A percentile compares a stretch with the other conserved stretches of the same genome.
These are phyloP conservation scores for Oscheius onirici DNA, from an alignment of 2,888 invertebrate species.

Conservation along the genomic window DNA sequence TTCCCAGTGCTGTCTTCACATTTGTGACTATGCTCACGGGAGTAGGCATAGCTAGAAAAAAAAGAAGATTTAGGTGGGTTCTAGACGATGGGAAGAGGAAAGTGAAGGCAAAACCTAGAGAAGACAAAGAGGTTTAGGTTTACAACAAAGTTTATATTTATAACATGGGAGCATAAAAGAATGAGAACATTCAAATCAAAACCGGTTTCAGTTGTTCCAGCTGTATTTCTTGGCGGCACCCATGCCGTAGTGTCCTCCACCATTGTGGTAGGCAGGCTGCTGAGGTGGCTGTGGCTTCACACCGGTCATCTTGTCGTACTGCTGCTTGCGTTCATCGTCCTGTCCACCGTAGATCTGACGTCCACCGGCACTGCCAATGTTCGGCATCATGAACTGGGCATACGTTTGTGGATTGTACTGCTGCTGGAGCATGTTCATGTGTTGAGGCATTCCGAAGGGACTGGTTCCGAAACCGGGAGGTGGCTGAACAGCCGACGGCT, in stretches of 20 bases:
- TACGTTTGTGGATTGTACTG: slow-evolving; percentile 33
- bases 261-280: slow-evolving; percentile 39
- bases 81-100: neutral
- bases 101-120: slow-evolving; percentile 1
- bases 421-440: slow-evolving; percentile 50
- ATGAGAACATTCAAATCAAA: slow-evolving; percentile 45
- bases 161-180: slow-evolving; percentile 16
- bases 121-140: neutral
- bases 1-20: slow-evolving; percentile 46
- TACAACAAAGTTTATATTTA: slow-evolving; percentile 11
- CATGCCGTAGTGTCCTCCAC: slow-evolving; percentile 39
- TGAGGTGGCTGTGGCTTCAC: slow-evolving; percentile 38
- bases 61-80: neutral
- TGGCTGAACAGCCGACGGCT: slow-evolving; percentile 53
- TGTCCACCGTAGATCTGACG: slow-evolving; percentile 52
- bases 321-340: slow-evolving; percentile 40
- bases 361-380: slow-evolving; percentile 37
- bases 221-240: slow-evolving; percentile 45
- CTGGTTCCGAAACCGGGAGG: slow-evolving; percentile 54
- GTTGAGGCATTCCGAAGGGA: slow-evolving; percentile 47
- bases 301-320: slow-evolving; percentile 46
- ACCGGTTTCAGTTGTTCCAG: slow-evolving; percentile 48
- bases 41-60: slow-evolving; percentile 6
- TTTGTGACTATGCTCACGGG: slow-evolving; percentile 47
- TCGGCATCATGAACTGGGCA: slow-evolving; percentile 46